A percentile compares a stretch with the other conserved stretches of the same genome.
phyloP scores from a whole-genome alignment of 37 sponge, comb jelly and placozoan genomes.

The Halisarca cf. caerulea region DNA sequence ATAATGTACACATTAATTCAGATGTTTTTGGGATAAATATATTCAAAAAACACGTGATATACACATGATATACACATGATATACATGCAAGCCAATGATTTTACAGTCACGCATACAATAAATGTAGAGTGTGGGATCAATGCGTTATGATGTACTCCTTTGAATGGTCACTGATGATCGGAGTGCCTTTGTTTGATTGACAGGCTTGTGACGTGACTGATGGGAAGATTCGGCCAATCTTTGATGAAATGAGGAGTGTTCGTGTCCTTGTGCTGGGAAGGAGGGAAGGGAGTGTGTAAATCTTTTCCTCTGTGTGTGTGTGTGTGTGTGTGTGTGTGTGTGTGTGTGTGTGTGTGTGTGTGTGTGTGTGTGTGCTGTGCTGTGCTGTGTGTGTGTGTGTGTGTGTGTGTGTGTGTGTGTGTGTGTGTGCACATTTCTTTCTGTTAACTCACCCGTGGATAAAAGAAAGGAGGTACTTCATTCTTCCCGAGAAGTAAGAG shows the following conservation, averaged over 20 bases:
- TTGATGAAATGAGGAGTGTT: background rate
- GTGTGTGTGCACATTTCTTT: background rate
- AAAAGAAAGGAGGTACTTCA: background rate
- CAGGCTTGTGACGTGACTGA: background rate
- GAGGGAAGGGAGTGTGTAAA: background rate
- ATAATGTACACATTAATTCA: too few species aligned
- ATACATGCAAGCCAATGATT: too few species aligned
- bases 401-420: background rate
- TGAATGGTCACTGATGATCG: background rate
- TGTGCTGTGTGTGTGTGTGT: constrained; percentile 2
- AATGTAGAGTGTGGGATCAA: background rate
- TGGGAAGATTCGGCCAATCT: background rate
- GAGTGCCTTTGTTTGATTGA: background rate
- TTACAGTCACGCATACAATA: too few species aligned
- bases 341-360: background rate
- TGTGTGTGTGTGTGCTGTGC: too few species aligned
- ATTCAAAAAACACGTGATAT: too few species aligned
- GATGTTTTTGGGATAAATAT: background rate
- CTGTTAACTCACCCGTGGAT: too few species aligned
- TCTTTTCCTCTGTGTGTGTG: constrained; percentile 7
- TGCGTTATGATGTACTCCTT: too few species aligned
- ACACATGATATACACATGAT: too few species aligned
- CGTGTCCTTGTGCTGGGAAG: background rate
- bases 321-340: background rate
- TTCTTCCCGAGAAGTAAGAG: constrained; percentile 34